Evolutionary conservation across 2,113 vertebrate species (phyloP).

Genomic region (Rhinolophus ferrumequinum): DNA sequence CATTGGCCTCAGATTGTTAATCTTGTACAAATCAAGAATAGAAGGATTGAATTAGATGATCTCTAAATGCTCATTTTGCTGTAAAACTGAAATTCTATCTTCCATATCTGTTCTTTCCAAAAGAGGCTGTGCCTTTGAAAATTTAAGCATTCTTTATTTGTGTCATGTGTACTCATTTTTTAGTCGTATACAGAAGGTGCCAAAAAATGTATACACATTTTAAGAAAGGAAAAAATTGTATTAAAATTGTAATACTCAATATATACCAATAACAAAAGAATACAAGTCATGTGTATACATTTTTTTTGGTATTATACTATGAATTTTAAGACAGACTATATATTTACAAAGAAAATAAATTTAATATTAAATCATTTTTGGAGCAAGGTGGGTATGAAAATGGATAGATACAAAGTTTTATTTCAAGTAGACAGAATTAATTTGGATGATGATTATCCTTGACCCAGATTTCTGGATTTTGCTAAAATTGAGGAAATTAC

Average conservation of each 20-base stretch:
- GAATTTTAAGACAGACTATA: not conserved
- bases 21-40: not conserved
- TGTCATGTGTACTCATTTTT: not conserved
- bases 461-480: conserved; percentile 39
- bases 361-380: not conserved
- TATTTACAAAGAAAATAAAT: conserved; percentile 39
- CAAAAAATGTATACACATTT: no score
- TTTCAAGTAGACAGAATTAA: not conserved
- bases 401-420: not conserved
- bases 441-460: not conserved
- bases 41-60: not conserved
- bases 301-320: not conserved
- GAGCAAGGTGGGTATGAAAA: not conserved
- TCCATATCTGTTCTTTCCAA: not conserved
- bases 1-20: not conserved
- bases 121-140: not conserved
- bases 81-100: not conserved
- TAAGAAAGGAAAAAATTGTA: no score
- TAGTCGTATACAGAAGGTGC: not conserved
- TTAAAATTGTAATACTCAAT: no score
- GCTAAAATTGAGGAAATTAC: conserved; percentile 29
- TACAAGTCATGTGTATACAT: no score
- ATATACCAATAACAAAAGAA: no score
- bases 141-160: not conserved
- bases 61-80: not conserved